A percentile compares a stretch with the other conserved stretches of the same genome.
Evolutionary conservation across 2,797 vertebrate genomes (phyloP).

Genomic region (Eospalax fontanierii): DNA sequence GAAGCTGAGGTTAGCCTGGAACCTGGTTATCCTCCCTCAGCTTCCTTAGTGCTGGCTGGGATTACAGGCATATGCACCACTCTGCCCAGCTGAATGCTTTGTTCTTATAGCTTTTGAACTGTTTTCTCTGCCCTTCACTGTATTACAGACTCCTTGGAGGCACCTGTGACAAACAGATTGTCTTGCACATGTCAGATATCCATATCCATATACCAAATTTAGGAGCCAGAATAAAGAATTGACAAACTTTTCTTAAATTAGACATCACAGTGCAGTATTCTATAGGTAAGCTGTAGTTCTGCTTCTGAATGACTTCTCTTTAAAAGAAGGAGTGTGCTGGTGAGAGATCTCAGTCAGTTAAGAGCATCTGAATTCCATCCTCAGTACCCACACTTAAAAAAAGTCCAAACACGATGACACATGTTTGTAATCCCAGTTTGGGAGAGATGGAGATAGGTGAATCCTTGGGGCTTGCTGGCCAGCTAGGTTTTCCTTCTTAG

Average conservation of each 20-base stretch:
- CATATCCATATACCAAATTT: background rate
- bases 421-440: no score
- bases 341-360: no score
- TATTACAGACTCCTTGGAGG: background rate
- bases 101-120: background rate
- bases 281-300: background rate
- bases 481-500: no score
- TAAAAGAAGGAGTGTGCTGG: background rate
- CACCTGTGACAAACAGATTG: background rate
- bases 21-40: background rate
- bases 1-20: background rate
- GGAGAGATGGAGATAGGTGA: no score
- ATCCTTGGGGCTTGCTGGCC: no score
- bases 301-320: conserved; percentile 14
- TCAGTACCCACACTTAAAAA: no score
- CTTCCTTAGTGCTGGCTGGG: background rate
- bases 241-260: conserved; percentile 40
- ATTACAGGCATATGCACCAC: background rate
- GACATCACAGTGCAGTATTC: background rate
- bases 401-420: no score
- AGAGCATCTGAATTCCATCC: no score
- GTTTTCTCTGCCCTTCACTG: background rate
- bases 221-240: background rate
- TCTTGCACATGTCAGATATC: background rate
- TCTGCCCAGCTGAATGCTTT: background rate